Base-by-base conservation (phyloP, 2,888 invertebrate species). In the Myathropa florea region DNA sequence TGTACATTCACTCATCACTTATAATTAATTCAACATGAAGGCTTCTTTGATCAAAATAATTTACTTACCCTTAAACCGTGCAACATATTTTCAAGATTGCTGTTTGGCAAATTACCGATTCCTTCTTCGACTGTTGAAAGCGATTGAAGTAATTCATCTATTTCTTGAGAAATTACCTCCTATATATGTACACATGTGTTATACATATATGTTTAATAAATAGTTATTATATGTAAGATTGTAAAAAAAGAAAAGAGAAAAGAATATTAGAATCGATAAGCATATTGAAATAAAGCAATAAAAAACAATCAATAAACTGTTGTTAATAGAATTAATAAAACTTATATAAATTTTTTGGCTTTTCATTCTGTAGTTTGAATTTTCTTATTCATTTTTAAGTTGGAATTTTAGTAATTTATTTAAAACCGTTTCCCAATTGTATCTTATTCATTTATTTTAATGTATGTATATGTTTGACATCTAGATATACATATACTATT, bases 1-100 rank as follows among this genome's bases (percentile, higher is more conserved):
- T 46, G n/a, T 77, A 83, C 86, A 83, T 75, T 73, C 59, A 59
- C 64, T 39, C 68, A 71, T 39, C 55, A 60, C 53, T 7, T 21
- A 12, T 12, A 70, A 67, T 18, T 33, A 55, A 59, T 61, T 57
- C n/a, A 10, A 55, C 55, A 53, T 21, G 3, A 21, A 59, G 14
- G 21, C 18, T 0, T 4, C 18, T 21, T n/a, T n/a, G n/a, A 55
- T 26, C 1, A 28, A 36, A 55, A n/a, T 7, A 28, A 12, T 36
- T 78, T 57, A 93, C 94, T 96, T 93, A 97, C 97, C 95, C 94
- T 94, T 59, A 97, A 93, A 89, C 95, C 95, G 68, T 94, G 93
- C 88, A 96, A 94, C 95, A 97, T 96, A 73, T 95, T 94, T 88
- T 95, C 94, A 89, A 96, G 94, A 91, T 95, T 96, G 91, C 95